These are phyloP conservation scores for Pseudoips prasinana DNA, from an alignment of 2,888 invertebrate genomes.

Conservation along the genomic window DNA sequence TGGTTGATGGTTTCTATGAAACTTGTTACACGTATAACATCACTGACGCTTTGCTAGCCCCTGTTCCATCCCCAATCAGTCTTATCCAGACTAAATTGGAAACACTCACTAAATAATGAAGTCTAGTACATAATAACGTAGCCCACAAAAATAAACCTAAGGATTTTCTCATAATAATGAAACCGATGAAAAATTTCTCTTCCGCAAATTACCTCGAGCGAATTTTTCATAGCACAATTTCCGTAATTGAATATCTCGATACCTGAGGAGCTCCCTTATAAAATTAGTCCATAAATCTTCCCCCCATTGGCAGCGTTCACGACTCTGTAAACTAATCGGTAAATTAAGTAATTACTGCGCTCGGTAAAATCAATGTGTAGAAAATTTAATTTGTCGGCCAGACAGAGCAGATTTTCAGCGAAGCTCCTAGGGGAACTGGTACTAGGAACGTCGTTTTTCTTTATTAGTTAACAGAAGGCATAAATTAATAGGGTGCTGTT, in stretches of 20 bases:
- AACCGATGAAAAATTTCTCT: constrained; percentile 7
- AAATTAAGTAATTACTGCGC: constrained; percentile 70
- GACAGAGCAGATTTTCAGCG: constrained; percentile 53
- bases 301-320: constrained; percentile 52
- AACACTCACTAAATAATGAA: too few relatives aligned
- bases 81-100: too few relatives aligned
- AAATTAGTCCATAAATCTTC: constrained; percentile 59
- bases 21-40: too few relatives aligned
- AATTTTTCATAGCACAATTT: constrained; percentile 32
- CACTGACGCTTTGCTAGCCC: too few relatives aligned
- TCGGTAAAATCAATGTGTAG: constrained; percentile 69
- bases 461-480: constrained; percentile 42
- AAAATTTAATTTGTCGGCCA: constrained; percentile 67
- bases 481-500: constrained; percentile 43
- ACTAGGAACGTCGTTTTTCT: constrained; percentile 45
- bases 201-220: constrained; percentile 18
- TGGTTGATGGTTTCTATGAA: too few relatives aligned
- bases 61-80: too few relatives aligned
- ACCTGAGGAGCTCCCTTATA: constrained; percentile 43
- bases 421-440: constrained; percentile 40
- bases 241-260: constrained; percentile 42
- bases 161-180: constrained; percentile 11
- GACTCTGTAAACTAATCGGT: constrained; percentile 66
- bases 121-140: too few relatives aligned
- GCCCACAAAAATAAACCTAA: constrained; percentile 2